Base-by-base conservation (phyloP, 2,888 invertebrate species). In the Tanypteryx hageni region DNA sequence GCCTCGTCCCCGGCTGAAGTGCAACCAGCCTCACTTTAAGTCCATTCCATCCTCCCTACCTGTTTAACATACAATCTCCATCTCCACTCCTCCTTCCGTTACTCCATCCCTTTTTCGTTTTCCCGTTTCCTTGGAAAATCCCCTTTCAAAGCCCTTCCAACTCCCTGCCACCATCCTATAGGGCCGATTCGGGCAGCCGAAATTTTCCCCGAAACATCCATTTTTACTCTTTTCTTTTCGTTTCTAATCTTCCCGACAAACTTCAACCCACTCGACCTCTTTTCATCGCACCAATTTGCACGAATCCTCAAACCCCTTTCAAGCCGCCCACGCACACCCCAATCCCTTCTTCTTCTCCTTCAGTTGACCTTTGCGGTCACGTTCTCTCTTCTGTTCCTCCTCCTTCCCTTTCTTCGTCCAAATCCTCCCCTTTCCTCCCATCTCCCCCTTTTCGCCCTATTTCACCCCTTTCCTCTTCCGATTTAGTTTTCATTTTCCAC, bases 171-270 rank as follows among this genome's bases (percentile, higher is more conserved):
- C 27, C 22, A 9, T 27, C 22, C 76, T 27, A 13, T 76, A n/a
- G 27, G 10, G 22, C 76, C 27, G 27, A 27, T 76, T 76, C 76
- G 13, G 22, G 22, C 27, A 76, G 22, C 76, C 27, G 76, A 27
- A 13, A 27, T 9, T 27, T 13, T 27, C 13, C 9, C 11, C 27
- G 76, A 76, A 76, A 76, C 76, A 76, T 27, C 27, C 76, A 22
- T 76, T 68, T 27, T 76, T 22, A 27, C 27, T 76, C 76, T 76
- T 68, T 27, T 76, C 76, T 76, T 76, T 76, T 76, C 27, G 76
- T 76, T 76, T 76, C 76, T 76, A 76, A 76, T 76, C 76, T 76
- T 76, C 27, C 22, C 76, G 76, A 76, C 76, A 76, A 76, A 27
- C 76, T 76, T 76, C 76, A 27, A 76, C 76, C 27, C 76, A n/a